Percentiles rank a stretch among this genome's conserved stretches.
Conservation (phyloP, 2,113 vertebrate species). For the Perca flavescens region DNA sequence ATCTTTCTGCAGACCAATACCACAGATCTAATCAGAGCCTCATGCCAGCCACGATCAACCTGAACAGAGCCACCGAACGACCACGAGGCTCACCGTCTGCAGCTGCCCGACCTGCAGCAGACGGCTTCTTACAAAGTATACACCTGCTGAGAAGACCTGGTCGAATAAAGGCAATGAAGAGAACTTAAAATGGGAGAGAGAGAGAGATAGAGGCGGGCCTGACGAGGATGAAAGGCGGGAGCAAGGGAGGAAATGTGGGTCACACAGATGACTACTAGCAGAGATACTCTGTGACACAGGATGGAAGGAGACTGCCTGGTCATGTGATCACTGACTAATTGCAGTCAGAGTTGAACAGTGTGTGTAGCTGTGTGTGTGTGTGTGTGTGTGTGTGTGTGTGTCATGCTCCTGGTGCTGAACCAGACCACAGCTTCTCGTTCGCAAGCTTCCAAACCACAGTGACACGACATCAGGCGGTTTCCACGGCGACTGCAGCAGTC, state of each 20-base stretch:
- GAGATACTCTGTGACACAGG: constrained; percentile 34
- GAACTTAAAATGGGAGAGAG: not conserved
- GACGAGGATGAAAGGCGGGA: not conserved
- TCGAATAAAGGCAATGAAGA: not conserved
- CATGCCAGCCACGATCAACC: not conserved
- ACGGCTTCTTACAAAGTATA: not conserved
- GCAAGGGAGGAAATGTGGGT: constrained; percentile 3
- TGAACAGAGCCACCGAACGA: not conserved
- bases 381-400: constrained; percentile 4
- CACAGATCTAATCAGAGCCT: not conserved
- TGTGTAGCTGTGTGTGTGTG: not conserved
- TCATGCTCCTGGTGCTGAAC: constrained; percentile 30
- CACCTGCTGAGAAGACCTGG: not conserved
- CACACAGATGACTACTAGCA: constrained; percentile 9
- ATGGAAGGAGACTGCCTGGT: constrained; percentile 11
- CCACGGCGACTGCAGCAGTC: constrained; percentile 42
- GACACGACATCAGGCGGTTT: constrained; percentile 55
- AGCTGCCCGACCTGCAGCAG: too few species aligned
- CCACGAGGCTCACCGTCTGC: not conserved
- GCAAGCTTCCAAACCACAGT: constrained; percentile 60
- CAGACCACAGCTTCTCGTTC: constrained; percentile 57
- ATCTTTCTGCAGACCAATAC: not conserved
- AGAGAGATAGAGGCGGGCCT: not conserved
- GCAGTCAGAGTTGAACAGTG: constrained; percentile 33
- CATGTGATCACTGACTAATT: constrained; percentile 52